A percentile compares a stretch with the other conserved stretches of the same genome.
Conservation (phyloP, 1,140 invertebrate species). For the Pectinophora gossypiella region DNA sequence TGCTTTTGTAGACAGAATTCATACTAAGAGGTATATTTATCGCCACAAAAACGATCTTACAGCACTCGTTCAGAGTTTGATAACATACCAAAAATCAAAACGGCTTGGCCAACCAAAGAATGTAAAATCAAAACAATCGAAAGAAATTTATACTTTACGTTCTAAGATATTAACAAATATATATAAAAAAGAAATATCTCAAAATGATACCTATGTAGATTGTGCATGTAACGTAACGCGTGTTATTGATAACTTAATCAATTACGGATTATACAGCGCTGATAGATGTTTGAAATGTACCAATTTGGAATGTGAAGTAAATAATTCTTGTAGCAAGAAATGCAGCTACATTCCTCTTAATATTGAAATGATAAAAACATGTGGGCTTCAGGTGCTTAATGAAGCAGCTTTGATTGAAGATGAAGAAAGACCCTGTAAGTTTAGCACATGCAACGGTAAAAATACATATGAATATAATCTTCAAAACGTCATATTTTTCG, state of each 20-base stretch:
- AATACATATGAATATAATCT: not conserved
- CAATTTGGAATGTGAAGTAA: not conserved
- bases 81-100: not conserved
- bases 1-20: not conserved
- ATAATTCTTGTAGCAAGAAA: not conserved
- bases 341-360: conserved; percentile 2
- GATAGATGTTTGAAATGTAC: not conserved
- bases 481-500: not conserved
- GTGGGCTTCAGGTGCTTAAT: not conserved
- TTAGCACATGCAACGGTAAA: not conserved
- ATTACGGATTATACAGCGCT: conserved; percentile 2
- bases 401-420: conserved; percentile 1
- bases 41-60: not conserved
- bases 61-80: not conserved
- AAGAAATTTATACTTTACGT: conserved; percentile 1
- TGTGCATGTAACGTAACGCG: not conserved
- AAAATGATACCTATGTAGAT: not conserved
- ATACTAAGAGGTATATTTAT: not conserved
- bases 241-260: not conserved
- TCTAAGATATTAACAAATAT: conserved; percentile 1
- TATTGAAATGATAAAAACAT: not conserved
- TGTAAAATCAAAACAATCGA: not conserved
- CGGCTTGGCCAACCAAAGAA: not conserved
- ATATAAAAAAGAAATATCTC: not conserved
- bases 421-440: conserved; percentile 4